A percentile compares a stretch with the other conserved stretches of the same genome.
phyloP scores from a whole-genome alignment of 1,140 invertebrate genomes.

The Temnothorax longispinosus region DNA sequence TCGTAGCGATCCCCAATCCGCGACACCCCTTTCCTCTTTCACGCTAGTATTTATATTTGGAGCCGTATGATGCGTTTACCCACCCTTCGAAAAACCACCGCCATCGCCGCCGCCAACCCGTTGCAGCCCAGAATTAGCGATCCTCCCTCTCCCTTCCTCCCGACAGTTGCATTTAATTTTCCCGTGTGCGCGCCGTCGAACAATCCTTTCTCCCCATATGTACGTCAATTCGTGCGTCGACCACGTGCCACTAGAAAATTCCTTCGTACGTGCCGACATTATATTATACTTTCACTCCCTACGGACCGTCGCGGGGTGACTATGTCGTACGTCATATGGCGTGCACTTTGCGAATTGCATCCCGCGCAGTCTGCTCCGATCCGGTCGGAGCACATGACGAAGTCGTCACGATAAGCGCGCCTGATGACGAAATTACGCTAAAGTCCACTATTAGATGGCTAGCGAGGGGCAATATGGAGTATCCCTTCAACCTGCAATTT shows the following conservation, averaged over 20 bases:
- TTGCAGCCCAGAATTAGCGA: conserved; percentile 65
- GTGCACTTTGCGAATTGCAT: conserved; percentile 65
- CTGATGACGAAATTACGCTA: conserved; percentile 62
- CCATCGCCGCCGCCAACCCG: conserved; percentile 14
- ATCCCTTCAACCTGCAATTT: conserved; percentile 54
- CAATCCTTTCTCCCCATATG: conserved; percentile 74
- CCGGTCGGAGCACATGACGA: conserved; percentile 67
- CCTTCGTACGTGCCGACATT: conserved; percentile 59
- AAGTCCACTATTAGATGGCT: conserved; percentile 52
- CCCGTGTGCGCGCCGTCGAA: conserved; percentile 25
- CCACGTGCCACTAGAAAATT: conserved; percentile 66
- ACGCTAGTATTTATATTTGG: conserved; percentile 72
- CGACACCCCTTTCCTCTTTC: conserved; percentile 55
- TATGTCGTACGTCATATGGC: conserved; percentile 63
- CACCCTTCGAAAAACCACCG: conserved; percentile 66
- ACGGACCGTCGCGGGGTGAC: conserved; percentile 16
- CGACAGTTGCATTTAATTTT: conserved; percentile 76
- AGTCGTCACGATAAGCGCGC: conserved; percentile 68
- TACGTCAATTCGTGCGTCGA: conserved; percentile 58
- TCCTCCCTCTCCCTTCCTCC: conserved; percentile 21
- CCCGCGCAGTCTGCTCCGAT: conserved; percentile 39
- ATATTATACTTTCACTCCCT: conserved; percentile 57
- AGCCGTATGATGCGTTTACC: conserved; percentile 72
- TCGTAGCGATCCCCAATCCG: conserved; percentile 72
- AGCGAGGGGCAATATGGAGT: conserved; percentile 17